Percentiles rank a stretch among this genome's conserved stretches.
These are phyloP conservation scores for Crocuta crocuta DNA, from an alignment of 2,113 vertebrate species.

Conservation along the genomic window DNA sequence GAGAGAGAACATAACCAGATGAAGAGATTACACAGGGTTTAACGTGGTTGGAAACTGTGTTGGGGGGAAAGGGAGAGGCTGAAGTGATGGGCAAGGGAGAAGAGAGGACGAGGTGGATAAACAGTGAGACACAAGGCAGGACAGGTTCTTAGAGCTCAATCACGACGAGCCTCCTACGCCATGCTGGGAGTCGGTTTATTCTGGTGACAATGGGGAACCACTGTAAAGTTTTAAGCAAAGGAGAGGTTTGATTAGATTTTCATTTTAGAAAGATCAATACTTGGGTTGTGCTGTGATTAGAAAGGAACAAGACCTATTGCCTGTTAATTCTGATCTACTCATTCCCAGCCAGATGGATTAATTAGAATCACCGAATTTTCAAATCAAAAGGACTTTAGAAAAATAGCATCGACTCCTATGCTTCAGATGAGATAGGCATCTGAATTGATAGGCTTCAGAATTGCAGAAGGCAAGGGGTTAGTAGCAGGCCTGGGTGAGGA, in stretches of 20 bases:
- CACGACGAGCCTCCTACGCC: neutral
- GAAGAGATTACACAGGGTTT: neutral
- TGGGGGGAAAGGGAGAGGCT: neutral
- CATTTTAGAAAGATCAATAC: neutral
- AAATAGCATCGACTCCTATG: neutral
- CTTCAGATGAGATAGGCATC: neutral
- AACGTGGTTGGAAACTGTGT: neutral
- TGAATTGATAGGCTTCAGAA: neutral
- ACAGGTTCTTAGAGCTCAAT: neutral
- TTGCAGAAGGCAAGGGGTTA: neutral
- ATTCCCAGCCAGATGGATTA: neutral
- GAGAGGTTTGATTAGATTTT: constrained; percentile 14
- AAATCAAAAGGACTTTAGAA: neutral
- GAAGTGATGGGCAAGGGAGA: neutral
- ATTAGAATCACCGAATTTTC: neutral
- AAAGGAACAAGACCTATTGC: neutral
- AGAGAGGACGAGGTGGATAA: neutral
- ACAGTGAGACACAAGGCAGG: neutral
- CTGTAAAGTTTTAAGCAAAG: neutral
- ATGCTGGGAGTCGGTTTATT: neutral
- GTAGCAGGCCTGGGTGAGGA: neutral
- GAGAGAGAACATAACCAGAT: neutral
- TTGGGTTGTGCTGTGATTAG: neutral
- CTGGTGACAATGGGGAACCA: neutral
- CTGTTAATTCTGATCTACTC: constrained; percentile 38